These are phyloP conservation scores for Leptarthrus brevirostris DNA, from an alignment of 2,888 invertebrate species.

Conservation along the genomic window DNA sequence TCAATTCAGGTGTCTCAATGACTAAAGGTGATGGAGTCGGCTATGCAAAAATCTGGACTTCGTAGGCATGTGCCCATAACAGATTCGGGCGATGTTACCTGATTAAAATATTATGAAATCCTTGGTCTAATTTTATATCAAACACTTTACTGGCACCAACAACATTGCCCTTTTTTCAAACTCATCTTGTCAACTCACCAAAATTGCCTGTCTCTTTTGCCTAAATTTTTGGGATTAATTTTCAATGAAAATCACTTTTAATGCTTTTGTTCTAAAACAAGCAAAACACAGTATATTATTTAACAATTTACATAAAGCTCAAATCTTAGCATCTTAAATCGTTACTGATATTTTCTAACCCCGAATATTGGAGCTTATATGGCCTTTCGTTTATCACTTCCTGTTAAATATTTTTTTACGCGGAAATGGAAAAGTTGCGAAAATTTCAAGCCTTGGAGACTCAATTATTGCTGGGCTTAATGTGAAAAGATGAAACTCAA, in stretches of 20 bases:
- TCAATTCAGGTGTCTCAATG: conserved; percentile 35
- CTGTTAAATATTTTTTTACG: conserved; percentile 31
- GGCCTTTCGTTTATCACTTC: conserved; percentile 39
- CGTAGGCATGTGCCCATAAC: conserved; percentile 26
- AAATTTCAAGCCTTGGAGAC: conserved; percentile 40
- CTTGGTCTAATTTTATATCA: conserved; percentile 10
- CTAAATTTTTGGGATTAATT: conserved; percentile 2
- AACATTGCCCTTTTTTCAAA: not conserved
- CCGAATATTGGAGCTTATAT: conserved; percentile 13
- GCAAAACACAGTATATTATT: conserved; percentile 20
- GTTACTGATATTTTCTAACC: conserved; percentile 15
- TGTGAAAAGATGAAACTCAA: conserved; percentile 22
- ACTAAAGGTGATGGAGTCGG: conserved; percentile 13
- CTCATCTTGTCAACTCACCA: too few species aligned
- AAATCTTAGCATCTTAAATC: not conserved
- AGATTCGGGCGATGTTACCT: not conserved
- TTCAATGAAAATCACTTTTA: conserved; percentile 20
- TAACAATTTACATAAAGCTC: conserved; percentile 26
- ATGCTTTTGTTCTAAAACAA: conserved; percentile 18
- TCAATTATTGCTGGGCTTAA: not conserved
- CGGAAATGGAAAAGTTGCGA: conserved; percentile 46
- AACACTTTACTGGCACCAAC: not conserved
- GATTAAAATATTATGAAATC: conserved; percentile 30
- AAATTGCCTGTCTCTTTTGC: not conserved
- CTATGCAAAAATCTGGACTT: conserved; percentile 6